Evolutionary conservation across 2,113 vertebrate species (phyloP).

Genomic region (Recurvirostra avosetta): DNA sequence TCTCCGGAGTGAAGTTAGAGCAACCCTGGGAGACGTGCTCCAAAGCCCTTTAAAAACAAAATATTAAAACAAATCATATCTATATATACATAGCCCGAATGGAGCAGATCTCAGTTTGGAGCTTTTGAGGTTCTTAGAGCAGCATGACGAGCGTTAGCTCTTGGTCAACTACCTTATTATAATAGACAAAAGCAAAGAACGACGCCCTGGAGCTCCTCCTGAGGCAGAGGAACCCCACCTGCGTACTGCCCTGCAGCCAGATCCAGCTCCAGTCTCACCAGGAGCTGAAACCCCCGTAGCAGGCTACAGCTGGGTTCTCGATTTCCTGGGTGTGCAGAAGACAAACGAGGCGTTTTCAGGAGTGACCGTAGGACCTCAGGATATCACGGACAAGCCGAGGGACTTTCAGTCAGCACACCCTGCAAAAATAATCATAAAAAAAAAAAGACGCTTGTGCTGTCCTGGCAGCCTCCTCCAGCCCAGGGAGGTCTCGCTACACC

Average conservation of each 20-base stretch:
- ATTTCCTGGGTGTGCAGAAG: rapidly evolving
- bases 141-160: neutral
- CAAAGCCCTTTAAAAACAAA: neutral
- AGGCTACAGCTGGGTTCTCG: rapidly evolving
- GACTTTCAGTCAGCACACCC: neutral
- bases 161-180: neutral
- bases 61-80: too few relatives aligned
- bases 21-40: neutral
- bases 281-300: too few relatives aligned
- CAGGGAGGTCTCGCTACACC: neutral
- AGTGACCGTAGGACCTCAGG: rapidly evolving
- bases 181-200: neutral
- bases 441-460: rapidly evolving
- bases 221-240: neutral
- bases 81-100: neutral
- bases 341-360: rapidly evolving
- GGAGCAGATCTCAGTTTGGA: neutral
- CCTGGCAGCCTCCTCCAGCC: neutral
- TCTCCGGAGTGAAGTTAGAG: neutral
- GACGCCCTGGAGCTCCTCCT: neutral
- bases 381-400: neutral
- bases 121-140: neutral
- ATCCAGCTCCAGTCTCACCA: neutral
- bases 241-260: neutral
- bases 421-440: neutral